Evolutionary conservation across 2,797 vertebrate species (phyloP), one percentile per base, ranked within the genome.

Genomic region (Muraenolepis orangiensis): DNA sequence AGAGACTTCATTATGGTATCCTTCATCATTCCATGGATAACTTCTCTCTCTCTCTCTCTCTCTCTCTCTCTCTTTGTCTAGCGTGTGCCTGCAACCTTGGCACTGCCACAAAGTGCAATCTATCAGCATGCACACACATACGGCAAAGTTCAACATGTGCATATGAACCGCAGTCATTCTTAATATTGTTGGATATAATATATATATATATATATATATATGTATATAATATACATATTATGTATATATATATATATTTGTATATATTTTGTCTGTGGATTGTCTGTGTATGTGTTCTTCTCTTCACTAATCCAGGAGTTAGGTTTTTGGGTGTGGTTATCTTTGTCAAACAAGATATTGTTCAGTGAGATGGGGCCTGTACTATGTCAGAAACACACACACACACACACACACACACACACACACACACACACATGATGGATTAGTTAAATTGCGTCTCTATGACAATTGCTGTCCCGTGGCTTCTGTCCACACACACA

Each of bases 81-180:
- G 82, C 86, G 85, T 83, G 86, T 82, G 86, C 86, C 87, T 84
- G 32, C 88, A 90, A 84, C 81, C 83, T 87, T 91, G 88, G 87
- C 90, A 91, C 70, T 1, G 69, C 75, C 34, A 0, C 23, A 18
- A 80, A 80, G 77, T 81, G 74, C 38, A 51, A 80, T 87, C 84
- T 80, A 71, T 86, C 57, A 20, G 29, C 32, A 30, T 36, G 30
- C 66, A 76, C 16, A 23, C 72, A 38, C 28, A 46, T 18, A 36
- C 29, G 34, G n/a, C n/a, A n/a, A n/a, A n/a, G n/a, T n/a, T n/a
- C n/a, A n/a, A n/a, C n/a, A n/a, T n/a, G n/a, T n/a, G n/a, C n/a
- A n/a, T n/a, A n/a, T n/a, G n/a, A n/a, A n/a, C n/a, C n/a, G n/a
- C n/a, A n/a, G n/a, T n/a, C n/a, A n/a, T n/a, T n/a, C n/a, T n/a